Percentiles rank a stretch among this genome's conserved stretches.
Conservation (phyloP, 2,113 vertebrate genomes). For the Lepus europaeus region DNA sequence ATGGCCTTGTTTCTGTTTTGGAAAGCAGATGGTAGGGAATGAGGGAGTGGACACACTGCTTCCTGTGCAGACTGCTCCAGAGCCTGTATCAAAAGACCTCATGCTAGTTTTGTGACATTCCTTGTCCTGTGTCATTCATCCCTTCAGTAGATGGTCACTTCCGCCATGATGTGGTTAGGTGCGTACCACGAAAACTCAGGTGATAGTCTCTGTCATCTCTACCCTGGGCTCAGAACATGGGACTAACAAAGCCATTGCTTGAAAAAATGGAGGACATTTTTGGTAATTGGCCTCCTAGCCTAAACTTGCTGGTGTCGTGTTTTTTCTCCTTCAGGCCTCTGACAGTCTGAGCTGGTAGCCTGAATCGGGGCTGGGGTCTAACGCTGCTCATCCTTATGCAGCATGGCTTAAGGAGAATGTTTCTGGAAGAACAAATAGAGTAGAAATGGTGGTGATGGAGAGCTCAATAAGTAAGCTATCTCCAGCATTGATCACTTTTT, state of each 20-base stretch:
- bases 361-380: background rate
- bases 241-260: background rate
- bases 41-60: background rate
- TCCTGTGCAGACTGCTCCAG: background rate
- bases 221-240: background rate
- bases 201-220: background rate
- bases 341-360: background rate
- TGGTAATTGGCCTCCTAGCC: background rate
- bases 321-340: background rate
- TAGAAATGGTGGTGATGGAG: background rate
- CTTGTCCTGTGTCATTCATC: constrained; percentile 43
- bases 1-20: background rate
- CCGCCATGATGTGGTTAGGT: background rate
- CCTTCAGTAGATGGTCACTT: background rate
- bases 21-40: background rate
- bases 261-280: background rate
- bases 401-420: background rate
- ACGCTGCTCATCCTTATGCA: background rate
- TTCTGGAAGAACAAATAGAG: constrained; percentile 14
- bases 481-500: background rate
- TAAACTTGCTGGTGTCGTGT: background rate
- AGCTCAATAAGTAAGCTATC: background rate
- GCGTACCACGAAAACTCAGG: background rate
- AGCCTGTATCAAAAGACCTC: background rate
- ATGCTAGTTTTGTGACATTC: background rate